A percentile compares a stretch with the other conserved stretches of the same genome.
phyloP scores from a whole-genome alignment of 2,888 invertebrate genomes.

The Hybos culiciformis region DNA sequence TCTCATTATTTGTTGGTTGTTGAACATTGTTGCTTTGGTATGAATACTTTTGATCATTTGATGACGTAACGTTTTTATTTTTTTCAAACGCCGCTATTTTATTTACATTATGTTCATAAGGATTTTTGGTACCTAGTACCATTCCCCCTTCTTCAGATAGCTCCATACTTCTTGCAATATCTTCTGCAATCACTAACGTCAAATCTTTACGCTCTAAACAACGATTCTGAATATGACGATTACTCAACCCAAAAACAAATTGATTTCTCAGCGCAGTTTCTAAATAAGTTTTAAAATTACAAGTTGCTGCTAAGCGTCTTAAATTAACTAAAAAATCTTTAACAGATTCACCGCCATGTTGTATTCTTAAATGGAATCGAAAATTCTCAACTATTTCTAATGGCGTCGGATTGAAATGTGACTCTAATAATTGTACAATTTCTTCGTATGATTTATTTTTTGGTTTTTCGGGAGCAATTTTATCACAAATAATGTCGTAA shows the following conservation, averaged over 20 bases:
- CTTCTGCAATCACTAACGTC: conserved; percentile 17
- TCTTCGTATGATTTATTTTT: not conserved
- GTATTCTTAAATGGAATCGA: conserved; percentile 14
- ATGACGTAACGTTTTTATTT: no score
- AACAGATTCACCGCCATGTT: conserved; percentile 5
- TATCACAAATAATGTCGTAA: not conserved
- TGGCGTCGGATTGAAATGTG: conserved; percentile 10
- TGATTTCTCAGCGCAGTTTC: conserved; percentile 17
- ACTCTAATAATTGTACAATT: not conserved
- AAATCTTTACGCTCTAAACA: conserved; percentile 15
- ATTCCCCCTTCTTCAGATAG: conserved; percentile 14
- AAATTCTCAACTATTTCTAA: conserved; percentile 18
- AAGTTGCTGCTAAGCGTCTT: conserved; percentile 13
- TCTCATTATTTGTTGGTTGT: not conserved
- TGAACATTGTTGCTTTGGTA: not conserved
- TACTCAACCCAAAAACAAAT: conserved; percentile 19
- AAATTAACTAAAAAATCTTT: conserved; percentile 3
- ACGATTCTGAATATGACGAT: conserved; percentile 16
- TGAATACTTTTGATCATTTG: no score
- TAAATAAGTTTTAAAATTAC: conserved; percentile 17
- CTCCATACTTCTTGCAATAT: conserved; percentile 18
- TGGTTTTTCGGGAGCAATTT: not conserved
- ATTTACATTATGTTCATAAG: not conserved
- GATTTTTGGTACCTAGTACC: not conserved
- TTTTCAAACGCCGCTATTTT: no score